Evolutionary conservation across 2,797 vertebrate genomes (phyloP), one percentile per base, ranked within the genome.

Genomic region (Coranthus polyacanthus): DNA sequence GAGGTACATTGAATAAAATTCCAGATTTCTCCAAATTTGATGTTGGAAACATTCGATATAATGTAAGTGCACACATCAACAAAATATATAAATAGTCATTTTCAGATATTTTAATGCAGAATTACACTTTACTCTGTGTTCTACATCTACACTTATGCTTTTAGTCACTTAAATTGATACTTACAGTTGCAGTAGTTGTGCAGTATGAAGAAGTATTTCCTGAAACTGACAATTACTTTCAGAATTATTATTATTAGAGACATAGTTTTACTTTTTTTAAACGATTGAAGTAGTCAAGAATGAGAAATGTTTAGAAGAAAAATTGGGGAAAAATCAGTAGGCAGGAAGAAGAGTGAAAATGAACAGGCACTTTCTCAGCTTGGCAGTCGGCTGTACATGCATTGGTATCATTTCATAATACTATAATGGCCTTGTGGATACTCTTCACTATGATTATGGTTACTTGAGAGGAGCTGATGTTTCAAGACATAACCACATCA

Each of bases 401-500:
- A 21, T 11, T 43, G 18, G 32, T 38, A 50, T 37, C 24, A 39
- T 64, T 59, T 62, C 45, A 36, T 69, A 60, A 78, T 61, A 22
- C 18, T 29, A 16, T 65, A 68, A 73, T 58, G 42, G 7, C n/a
- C 44, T 42, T 54, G 52, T 53, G 36, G 62, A 45, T 34, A 29
- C 59, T 21, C 24, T 68, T 53, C 29, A 36, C 68, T 46, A 6
- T 80, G 53, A 76, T 80, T 69, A 64, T 32, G 50, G 73, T 60
- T 20, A 43, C 38, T 56, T 49, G 36, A 72, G 42, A 34, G 47
- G 54, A 51, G 57, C 67, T 59, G 12, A 41, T 56, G 32, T 57
- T 66, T 67, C 32, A 37, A 20, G 43, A 67, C 21, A 10, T 11
- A 5, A 38, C 82, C 73, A 83, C 75, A 76, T 69, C 39, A 76